A percentile compares a stretch with the other conserved stretches of the same genome.
Conservation (phyloP, 37 sponge, comb jelly and placozoan species). For the Chondrilla cf. caribensis region DNA sequence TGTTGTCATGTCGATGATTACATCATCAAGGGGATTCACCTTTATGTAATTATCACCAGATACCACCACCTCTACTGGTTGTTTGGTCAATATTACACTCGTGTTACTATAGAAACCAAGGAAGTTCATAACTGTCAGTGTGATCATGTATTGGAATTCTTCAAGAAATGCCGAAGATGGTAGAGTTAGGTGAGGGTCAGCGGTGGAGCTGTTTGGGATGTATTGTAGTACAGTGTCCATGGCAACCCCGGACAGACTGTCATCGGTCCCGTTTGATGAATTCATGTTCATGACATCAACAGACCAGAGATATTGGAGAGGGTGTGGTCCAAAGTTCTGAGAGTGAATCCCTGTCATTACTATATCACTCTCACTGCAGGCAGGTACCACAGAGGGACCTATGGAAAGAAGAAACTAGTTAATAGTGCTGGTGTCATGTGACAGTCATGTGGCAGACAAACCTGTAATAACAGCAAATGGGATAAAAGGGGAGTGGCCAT, state of each 20-base stretch:
- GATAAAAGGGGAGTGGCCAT: not conserved
- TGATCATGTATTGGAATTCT: slow-evolving; percentile 5
- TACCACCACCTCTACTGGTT: not conserved
- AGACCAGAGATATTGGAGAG: slow-evolving; percentile 41
- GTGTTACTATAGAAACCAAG: not conserved
- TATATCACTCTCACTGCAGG: slow-evolving; percentile 41
- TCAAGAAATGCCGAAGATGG: not conserved
- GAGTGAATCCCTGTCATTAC: slow-evolving; percentile 35
- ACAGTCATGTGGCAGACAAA: not conserved
- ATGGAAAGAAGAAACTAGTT: not conserved
- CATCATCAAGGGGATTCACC: not conserved
- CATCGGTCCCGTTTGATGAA: slow-evolving; percentile 8
- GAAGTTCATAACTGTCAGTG: slow-evolving; percentile 47
- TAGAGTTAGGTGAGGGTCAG: not conserved
- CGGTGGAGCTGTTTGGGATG: slow-evolving; percentile 15
- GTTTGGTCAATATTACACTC: not conserved
- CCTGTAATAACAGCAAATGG: slow-evolving; percentile 16
- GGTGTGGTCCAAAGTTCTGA: slow-evolving; percentile 32
- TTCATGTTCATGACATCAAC: not conserved
- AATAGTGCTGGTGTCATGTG: not conserved
- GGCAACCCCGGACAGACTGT: not conserved
- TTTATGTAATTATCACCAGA: not conserved
- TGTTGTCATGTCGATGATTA: slow-evolving; percentile 5
- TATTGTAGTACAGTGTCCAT: not conserved
- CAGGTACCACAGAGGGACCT: slow-evolving; percentile 2